Conservation (phyloP, 2,888 invertebrate genomes). For the Drosophila phalerata region DNA sequence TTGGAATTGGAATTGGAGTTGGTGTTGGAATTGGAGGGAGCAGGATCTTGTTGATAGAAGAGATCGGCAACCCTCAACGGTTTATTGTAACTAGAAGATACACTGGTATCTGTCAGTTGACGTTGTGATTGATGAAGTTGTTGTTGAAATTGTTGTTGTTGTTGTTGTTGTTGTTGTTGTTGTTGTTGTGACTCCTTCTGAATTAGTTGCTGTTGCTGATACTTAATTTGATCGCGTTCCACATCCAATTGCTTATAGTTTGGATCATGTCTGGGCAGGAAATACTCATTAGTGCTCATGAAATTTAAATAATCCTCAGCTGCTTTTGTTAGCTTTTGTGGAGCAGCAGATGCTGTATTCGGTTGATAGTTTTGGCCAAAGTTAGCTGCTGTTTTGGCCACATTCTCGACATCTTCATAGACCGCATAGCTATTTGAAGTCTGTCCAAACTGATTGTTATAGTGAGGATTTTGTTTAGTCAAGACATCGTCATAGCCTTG, state of each 20-base stretch:
- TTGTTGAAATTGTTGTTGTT: conserved; percentile 31
- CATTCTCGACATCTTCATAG: conserved; percentile 78
- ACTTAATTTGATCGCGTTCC: conserved; percentile 63
- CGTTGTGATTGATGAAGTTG: conserved; percentile 32
- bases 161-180: conserved; percentile 26
- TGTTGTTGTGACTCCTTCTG: conserved; percentile 58
- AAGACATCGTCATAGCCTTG: conserved; percentile 34
- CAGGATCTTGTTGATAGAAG: conserved; percentile 73
- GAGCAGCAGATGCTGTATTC: conserved; percentile 6
- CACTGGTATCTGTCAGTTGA: conserved; percentile 44
- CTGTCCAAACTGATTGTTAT: conserved; percentile 40
- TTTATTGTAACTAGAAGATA: conserved; percentile 56
- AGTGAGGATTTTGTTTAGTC: conserved; percentile 28
- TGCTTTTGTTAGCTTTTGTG: conserved; percentile 65
- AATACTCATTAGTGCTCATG: conserved; percentile 84
- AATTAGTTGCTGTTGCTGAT: conserved; percentile 57
- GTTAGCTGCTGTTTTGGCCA: conserved; percentile 23
- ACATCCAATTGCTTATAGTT: conserved; percentile 81
- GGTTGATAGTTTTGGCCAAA: conserved; percentile 47
- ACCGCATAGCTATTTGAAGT: conserved; percentile 64
- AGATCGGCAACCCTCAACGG: conserved; percentile 67
- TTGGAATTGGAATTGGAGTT: neutral
- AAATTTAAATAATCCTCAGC: conserved; percentile 83
- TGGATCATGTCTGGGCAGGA: conserved; percentile 82
- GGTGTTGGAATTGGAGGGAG: conserved; percentile 41